These are phyloP conservation scores for Melanotaenia boesemani DNA, from an alignment of 2,797 vertebrate genomes.

Conservation along the genomic window DNA sequence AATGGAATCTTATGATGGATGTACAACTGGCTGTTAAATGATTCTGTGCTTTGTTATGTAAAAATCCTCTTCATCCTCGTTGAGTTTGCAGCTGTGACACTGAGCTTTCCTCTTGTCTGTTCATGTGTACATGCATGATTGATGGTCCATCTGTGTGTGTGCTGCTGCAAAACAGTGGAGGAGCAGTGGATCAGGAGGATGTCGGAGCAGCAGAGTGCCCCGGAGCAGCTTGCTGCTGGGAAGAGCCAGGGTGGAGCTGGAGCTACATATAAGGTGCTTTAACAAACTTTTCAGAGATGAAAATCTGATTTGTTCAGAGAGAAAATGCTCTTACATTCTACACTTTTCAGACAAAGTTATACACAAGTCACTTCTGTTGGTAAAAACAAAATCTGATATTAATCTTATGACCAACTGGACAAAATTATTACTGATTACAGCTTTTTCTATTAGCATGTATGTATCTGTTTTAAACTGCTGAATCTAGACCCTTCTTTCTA, in stretches of 20 bases:
- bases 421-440: neutral
- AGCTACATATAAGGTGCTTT: conserved; percentile 87
- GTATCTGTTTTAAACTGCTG: neutral
- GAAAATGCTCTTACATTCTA: neutral
- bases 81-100: conserved; percentile 9
- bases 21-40: neutral
- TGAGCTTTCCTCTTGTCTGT: conserved; percentile 5
- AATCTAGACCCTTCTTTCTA: neutral
- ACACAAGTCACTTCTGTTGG: neutral
- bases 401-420: neutral
- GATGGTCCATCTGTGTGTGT: conserved; percentile 47
- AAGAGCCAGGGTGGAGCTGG: conserved; percentile 87
- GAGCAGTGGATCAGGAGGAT: conserved; percentile 81
- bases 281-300: neutral
- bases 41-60: neutral
- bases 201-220: conserved; percentile 88
- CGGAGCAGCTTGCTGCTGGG: conserved; percentile 88
- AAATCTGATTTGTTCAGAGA: neutral
- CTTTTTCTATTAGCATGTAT: neutral
- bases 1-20: neutral
- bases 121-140: conserved; percentile 19
- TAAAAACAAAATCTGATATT: neutral
- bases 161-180: conserved; percentile 59
- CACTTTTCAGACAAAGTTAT: neutral
- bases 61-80: neutral